A percentile compares a stretch with the other conserved stretches of the same genome.
These are phyloP conservation scores for Lucilia cuprina DNA, from an alignment of 1,140 invertebrate species.

Conservation along the genomic window DNA sequence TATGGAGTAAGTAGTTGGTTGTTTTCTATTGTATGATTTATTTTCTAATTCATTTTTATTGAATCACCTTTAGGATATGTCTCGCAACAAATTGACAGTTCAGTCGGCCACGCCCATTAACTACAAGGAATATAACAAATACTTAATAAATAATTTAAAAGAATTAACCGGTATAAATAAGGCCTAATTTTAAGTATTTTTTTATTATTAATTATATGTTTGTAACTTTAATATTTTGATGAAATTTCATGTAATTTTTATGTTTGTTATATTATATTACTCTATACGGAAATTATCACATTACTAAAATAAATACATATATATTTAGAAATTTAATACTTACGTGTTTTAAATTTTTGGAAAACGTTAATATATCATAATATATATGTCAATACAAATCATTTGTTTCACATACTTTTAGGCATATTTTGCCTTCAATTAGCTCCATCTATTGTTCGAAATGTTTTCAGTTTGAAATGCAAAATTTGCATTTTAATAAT, in stretches of 20 bases:
- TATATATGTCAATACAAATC: no score
- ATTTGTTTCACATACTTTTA: no score
- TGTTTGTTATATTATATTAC: not conserved
- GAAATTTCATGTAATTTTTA: not conserved
- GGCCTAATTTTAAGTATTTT: conserved; percentile 26
- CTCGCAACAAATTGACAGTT: conserved; percentile 77
- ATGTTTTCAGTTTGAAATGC: no score
- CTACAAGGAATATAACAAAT: conserved; percentile 76
- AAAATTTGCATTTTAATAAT: no score
- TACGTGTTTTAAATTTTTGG: not conserved
- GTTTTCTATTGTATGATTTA: not conserved
- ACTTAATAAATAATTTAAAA: conserved; percentile 74
- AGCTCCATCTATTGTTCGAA: no score
- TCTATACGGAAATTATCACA: not conserved
- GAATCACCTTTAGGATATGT: conserved; percentile 76
- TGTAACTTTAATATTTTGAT: not conserved
- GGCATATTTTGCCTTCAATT: no score
- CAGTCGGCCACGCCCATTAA: conserved; percentile 74
- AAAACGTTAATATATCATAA: no score
- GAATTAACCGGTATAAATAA: conserved; percentile 67
- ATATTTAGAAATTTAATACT: not conserved
- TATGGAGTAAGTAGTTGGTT: conserved; percentile 76
- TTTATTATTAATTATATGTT: not conserved
- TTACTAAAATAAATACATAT: not conserved
- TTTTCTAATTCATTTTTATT: conserved; percentile 5